phyloP scores from a whole-genome alignment of 2,888 invertebrate genomes.

The Exephanes ischioxanthus region DNA sequence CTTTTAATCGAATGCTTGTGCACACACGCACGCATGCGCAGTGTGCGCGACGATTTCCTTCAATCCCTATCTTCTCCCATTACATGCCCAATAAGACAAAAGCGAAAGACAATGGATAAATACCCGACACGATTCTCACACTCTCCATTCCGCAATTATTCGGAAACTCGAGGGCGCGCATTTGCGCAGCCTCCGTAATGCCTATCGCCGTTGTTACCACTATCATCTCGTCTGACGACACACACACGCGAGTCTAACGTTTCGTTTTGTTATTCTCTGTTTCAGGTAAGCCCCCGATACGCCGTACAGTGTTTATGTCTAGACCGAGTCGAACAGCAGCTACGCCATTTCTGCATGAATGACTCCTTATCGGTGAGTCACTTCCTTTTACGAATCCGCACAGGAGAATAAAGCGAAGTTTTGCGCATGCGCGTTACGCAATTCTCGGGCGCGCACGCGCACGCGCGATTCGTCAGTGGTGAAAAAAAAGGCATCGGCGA shows the following conservation, averaged over 20 bases:
- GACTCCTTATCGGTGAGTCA: slow-evolving; percentile 69
- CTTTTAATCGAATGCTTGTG: slow-evolving; percentile 76
- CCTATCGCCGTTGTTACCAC: not conserved
- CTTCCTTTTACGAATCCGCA: slow-evolving; percentile 69
- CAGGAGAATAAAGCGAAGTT: slow-evolving; percentile 48
- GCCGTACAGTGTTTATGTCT: slow-evolving; percentile 3
- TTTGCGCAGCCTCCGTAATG: slow-evolving; percentile 1
- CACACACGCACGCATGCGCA: slow-evolving; percentile 11
- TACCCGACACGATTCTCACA: slow-evolving; percentile 67
- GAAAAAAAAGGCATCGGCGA: slow-evolving; percentile 59
- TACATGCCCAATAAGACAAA: slow-evolving; percentile 57
- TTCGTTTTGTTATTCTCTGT: slow-evolving; percentile 60
- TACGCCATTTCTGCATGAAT: slow-evolving; percentile 62
- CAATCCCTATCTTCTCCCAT: slow-evolving; percentile 54
- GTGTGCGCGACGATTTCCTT: slow-evolving; percentile 24
- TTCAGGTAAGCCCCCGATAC: slow-evolving; percentile 62
- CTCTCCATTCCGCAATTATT: slow-evolving; percentile 68
- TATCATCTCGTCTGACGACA: slow-evolving; percentile 19
- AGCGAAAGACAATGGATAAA: slow-evolving; percentile 59
- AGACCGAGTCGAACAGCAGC: slow-evolving; percentile 1
- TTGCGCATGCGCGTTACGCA: slow-evolving; percentile 61
- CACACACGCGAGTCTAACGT: slow-evolving; percentile 41
- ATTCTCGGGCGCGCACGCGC: slow-evolving; percentile 39
- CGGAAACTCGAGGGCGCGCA: slow-evolving; percentile 51
- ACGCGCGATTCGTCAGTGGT: slow-evolving; percentile 55